These are phyloP conservation scores for Lasioglossum zephyrum DNA, from an alignment of 2,888 invertebrate genomes.

Conservation along the genomic window DNA sequence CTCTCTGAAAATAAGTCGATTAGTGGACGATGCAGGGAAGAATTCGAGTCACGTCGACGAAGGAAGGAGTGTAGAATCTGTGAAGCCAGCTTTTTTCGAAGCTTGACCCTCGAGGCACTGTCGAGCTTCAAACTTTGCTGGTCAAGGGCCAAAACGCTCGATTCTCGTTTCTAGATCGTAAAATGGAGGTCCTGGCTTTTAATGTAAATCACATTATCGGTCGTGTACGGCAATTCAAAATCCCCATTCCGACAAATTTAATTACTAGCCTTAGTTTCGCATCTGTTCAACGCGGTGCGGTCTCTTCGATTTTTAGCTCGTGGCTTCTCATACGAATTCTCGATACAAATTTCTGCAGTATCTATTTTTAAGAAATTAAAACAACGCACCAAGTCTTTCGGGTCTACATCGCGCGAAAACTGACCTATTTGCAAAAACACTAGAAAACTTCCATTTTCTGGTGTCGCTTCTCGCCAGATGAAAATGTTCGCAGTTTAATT, in stretches of 20 bases:
- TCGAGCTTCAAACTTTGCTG: not conserved
- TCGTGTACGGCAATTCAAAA: not conserved
- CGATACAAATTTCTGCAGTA: not conserved
- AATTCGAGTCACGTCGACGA: not conserved
- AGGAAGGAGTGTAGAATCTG: not conserved
- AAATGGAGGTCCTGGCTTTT: not conserved
- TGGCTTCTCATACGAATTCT: not conserved
- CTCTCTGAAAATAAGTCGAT: slow-evolving; percentile 28
- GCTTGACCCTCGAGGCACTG: not conserved
- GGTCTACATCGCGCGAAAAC: not conserved
- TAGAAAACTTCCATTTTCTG: not conserved
- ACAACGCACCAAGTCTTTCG: not conserved
- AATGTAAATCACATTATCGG: not conserved
- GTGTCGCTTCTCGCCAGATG: not conserved
- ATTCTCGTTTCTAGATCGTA: not conserved
- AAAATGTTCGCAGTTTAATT: not conserved
- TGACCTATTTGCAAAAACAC: not conserved
- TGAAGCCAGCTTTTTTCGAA: not conserved
- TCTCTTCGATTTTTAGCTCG: not conserved
- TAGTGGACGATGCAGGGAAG: slow-evolving; percentile 14
- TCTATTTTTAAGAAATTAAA: not conserved
- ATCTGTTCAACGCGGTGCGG: not conserved
- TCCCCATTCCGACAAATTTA: not conserved
- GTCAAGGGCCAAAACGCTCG: not conserved
- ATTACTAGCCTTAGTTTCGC: not conserved